Evolutionary conservation across 2,888 invertebrate genomes (phyloP), one percentile per base, ranked within the genome.

Genomic region (Cylloceria caligata): DNA sequence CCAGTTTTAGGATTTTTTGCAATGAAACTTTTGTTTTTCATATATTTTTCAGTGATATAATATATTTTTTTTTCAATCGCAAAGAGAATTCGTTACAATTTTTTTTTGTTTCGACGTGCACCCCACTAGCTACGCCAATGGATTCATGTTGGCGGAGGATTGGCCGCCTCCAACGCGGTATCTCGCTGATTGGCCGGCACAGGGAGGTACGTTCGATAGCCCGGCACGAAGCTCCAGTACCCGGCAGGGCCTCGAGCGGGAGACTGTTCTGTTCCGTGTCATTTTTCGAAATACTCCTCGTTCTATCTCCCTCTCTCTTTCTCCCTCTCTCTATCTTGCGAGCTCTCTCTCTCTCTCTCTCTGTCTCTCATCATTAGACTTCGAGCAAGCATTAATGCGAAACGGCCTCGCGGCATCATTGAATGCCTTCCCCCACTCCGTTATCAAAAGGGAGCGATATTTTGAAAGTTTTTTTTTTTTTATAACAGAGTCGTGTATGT

Each of bases 171-270:
- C 68, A 85, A 80, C 80, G 86, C 89, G 88, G 86, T 85, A 87
- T 81, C 81, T 81, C 84, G 86, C 81, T 85, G 84, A 91, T 91
- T 91, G 91, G 92, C 85, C 83, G 87, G 65, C 83, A 85, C 82
- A 42, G 76, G 85, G 86, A 90, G 90, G 89, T 89, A 90, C 92
- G 92, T 89, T 92, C 92, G 90, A 92, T 92, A 92, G 90, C 89
- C 86, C 86, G 87, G 87, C 88, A 79, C 80, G 85, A 84, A 84
- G 82, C 89, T 88, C 89, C 91, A 92, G 92, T 92, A 91, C 91
- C 91, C 92, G 92, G 91, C 89, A 91, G 90, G 89, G 88, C 89
- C 88, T 92, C 90, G 88, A 86, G 88, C 87, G 87, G 88, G 89
- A 88, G 88, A 88, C 87, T 88, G 82, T 84, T 88, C 84, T 84